Evolutionary conservation across 2,797 vertebrate species (phyloP).

Genomic region (Neosilurus hyrtlii): DNA sequence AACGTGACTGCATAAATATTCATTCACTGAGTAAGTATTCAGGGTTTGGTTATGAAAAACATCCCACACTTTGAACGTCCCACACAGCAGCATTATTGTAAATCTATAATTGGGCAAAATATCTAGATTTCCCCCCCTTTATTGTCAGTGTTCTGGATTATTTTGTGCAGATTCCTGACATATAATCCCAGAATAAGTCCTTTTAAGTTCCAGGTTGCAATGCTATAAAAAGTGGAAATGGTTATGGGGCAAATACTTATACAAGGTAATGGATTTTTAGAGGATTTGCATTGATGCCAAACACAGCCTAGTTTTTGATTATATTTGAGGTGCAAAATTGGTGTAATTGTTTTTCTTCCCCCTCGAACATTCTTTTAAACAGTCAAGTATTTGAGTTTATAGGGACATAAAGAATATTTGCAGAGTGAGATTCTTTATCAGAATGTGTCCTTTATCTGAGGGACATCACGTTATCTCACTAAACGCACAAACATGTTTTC

Average conservation of each 20-base stretch:
- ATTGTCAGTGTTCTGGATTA: background rate
- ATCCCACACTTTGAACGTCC: background rate
- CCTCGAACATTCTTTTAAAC: constrained; percentile 65
- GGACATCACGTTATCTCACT: constrained; percentile 18
- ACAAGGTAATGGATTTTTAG: background rate
- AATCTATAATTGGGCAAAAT: background rate
- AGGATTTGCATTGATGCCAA: background rate
- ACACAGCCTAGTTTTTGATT: background rate
- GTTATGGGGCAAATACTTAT: background rate
- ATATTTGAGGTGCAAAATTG: constrained; percentile 7
- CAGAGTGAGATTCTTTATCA: constrained; percentile 34
- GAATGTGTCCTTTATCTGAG: constrained; percentile 31
- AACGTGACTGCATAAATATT: too few species aligned
- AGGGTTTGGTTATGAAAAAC: background rate
- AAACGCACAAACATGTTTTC: constrained; percentile 23
- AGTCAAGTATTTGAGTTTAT: constrained; percentile 45
- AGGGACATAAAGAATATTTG: constrained; percentile 25
- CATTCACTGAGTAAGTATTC: background rate
- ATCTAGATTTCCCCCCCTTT: background rate
- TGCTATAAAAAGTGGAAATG: background rate
- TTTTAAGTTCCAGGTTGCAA: background rate
- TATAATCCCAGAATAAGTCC: background rate
- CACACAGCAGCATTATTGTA: too few species aligned
- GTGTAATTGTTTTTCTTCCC: constrained; percentile 36
- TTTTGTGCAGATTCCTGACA: background rate